Percentiles rank a stretch among this genome's conserved stretches.
Evolutionary conservation across 2,113 vertebrate genomes (phyloP).

Genomic region (Micromys minutus): DNA sequence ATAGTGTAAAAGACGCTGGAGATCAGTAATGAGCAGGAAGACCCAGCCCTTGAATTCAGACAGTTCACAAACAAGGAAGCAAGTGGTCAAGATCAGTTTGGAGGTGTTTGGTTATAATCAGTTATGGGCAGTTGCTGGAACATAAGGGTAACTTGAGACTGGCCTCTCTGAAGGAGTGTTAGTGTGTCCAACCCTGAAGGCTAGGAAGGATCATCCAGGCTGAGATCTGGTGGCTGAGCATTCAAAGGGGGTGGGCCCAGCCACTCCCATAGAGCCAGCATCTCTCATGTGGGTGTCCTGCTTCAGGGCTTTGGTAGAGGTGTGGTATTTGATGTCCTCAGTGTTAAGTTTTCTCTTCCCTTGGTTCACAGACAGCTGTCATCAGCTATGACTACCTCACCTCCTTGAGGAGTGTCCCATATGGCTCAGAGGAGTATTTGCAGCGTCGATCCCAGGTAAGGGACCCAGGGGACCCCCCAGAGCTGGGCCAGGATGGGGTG

Average conservation of each 20-base stretch:
- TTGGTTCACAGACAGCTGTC: slow-evolving; percentile 90
- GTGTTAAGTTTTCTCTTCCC: slow-evolving; percentile 53
- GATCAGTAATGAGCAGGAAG: neutral
- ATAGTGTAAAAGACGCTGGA: neutral
- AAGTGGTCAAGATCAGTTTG: neutral
- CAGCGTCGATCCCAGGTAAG: slow-evolving; percentile 93
- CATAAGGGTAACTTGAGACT: neutral
- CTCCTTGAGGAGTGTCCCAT: slow-evolving; percentile 88
- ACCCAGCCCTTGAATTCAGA: neutral
- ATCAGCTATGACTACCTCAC: slow-evolving; percentile 96
- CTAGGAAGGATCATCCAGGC: neutral
- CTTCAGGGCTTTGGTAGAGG: neutral
- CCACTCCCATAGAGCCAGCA: neutral
- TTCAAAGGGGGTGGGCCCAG: neutral
- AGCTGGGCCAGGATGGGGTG: neutral
- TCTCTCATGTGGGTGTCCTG: neutral
- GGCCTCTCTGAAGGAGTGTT: neutral
- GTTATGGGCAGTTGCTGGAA: neutral
- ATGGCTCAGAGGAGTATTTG: slow-evolving; percentile 91
- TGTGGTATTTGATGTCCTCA: neutral
- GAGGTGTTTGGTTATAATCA: neutral
- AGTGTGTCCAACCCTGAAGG: neutral
- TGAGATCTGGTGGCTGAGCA: neutral
- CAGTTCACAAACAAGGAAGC: neutral
- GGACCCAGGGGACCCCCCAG: neutral